Percentiles rank a stretch among this genome's conserved stretches.
phyloP scores from a whole-genome alignment of 2,113 vertebrate genomes.

The Boleophthalmus pectinirostris region DNA sequence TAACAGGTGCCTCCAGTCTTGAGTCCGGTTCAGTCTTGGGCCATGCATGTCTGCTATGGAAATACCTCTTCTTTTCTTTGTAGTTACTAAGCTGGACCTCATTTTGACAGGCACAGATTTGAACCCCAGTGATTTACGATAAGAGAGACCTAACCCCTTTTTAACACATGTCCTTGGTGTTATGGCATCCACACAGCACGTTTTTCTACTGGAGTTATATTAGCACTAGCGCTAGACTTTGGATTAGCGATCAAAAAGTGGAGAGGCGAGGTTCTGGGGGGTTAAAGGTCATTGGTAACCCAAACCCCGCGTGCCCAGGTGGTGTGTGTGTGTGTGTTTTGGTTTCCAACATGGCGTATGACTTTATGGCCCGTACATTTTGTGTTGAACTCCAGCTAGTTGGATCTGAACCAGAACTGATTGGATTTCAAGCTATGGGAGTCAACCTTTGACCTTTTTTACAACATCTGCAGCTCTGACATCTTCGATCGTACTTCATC shows the following conservation, averaged over 20 bases:
- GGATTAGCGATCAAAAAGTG: conserved; percentile 78
- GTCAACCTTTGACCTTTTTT: conserved; percentile 49
- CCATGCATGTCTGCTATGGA: conserved; percentile 51
- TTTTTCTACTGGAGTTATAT: conserved; percentile 37
- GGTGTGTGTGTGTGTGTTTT: conserved; percentile 47
- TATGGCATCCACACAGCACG: conserved; percentile 41
- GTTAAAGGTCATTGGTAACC: conserved; percentile 61
- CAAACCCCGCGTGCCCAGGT: conserved; percentile 68
- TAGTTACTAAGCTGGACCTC: conserved; percentile 52
- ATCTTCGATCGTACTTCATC: conserved; percentile 29
- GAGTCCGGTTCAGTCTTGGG: conserved; percentile 26
- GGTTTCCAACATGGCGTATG: conserved; percentile 16
- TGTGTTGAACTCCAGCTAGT: conserved; percentile 77
- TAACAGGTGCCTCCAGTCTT: conserved; percentile 49
- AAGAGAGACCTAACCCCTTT: conserved; percentile 31
- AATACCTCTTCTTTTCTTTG: conserved; percentile 64
- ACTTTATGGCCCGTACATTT: conserved; percentile 61
- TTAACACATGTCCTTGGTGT: conserved; percentile 53
- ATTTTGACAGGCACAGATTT: conserved; percentile 56
- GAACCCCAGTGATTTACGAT: conserved; percentile 68
- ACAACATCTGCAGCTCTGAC: conserved; percentile 54
- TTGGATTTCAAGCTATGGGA: conserved; percentile 69
- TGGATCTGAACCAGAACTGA: conserved; percentile 76
- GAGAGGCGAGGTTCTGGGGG: conserved; percentile 24
- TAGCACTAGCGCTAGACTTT: conserved; percentile 18